Percentiles rank a stretch among this genome's conserved stretches.
phyloP scores from a whole-genome alignment of 2,797 vertebrate species.

The Benthosema pterotum region DNA sequence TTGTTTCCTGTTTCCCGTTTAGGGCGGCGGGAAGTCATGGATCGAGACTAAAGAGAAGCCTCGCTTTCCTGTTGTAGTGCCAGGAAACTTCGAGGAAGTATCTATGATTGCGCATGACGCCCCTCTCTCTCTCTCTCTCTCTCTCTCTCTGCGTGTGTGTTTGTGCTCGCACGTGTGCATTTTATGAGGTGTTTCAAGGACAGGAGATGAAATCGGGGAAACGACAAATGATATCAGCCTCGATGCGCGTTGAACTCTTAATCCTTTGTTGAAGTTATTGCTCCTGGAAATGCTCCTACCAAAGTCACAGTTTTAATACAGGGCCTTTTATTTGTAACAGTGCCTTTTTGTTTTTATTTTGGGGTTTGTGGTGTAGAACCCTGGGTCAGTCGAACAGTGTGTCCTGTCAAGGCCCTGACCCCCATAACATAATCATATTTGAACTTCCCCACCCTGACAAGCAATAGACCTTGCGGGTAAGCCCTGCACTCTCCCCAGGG shows the following conservation, averaged over 20 bases:
- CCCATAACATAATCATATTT: too few relatives aligned
- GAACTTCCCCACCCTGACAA: too few relatives aligned
- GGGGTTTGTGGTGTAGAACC: too few relatives aligned
- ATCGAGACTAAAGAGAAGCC: conserved; percentile 19
- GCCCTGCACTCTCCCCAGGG: too few relatives aligned
- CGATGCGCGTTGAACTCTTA: conserved; percentile 12
- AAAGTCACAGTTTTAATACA: too few relatives aligned
- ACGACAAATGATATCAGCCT: conserved; percentile 23
- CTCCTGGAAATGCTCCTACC: too few relatives aligned
- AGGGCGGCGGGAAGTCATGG: conserved; percentile 59
- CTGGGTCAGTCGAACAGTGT: too few relatives aligned
- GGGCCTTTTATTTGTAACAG: too few relatives aligned
- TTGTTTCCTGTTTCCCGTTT: conserved; percentile 65
- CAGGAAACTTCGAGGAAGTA: conserved; percentile 43
- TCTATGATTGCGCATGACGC: neutral
- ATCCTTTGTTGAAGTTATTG: neutral
- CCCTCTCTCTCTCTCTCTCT: too few relatives aligned
- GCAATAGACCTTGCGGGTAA: too few relatives aligned
- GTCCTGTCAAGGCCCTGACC: too few relatives aligned
- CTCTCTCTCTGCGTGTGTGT: conserved; percentile 2
- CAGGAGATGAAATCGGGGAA: conserved; percentile 28
- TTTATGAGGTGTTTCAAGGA: conserved; percentile 52
- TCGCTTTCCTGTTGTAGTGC: conserved; percentile 18
- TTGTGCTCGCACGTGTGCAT: conserved; percentile 5
- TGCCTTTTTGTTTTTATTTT: too few relatives aligned